Percentiles rank a stretch among this genome's conserved stretches.
Conservation (phyloP, 2,113 vertebrate species). For the Barnardius zonarius region DNA sequence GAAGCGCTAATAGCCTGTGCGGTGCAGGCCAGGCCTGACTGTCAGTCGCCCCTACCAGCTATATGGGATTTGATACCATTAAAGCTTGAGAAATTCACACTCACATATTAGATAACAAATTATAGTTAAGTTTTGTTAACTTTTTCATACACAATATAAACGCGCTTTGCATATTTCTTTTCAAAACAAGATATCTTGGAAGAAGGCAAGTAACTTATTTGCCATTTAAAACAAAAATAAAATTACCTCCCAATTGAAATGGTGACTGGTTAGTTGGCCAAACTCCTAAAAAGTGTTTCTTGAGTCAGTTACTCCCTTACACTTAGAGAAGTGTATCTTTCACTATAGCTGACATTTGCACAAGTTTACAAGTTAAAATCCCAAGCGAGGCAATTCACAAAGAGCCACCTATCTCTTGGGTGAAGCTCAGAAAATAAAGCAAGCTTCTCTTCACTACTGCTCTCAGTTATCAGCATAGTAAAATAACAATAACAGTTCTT, state of each 20-base stretch:
- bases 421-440: not conserved
- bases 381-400: not conserved
- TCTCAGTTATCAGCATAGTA: not conserved
- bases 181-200: not conserved
- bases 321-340: not conserved
- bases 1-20: fast-evolving
- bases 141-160: not conserved
- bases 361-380: not conserved
- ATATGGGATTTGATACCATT: not conserved
- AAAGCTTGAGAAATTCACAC: not conserved
- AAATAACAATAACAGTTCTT: not conserved
- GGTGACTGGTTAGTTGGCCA: not conserved
- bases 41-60: not conserved
- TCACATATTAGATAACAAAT: not conserved
- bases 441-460: not conserved
- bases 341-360: not conserved
- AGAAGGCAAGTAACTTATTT: not conserved
- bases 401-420: not conserved
- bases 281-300: not conserved
- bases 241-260: not conserved
- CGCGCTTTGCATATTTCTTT: not conserved
- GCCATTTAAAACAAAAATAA: not conserved
- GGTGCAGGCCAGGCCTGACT: not conserved
- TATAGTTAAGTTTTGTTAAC: not conserved
- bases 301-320: not conserved